Conservation (phyloP, 2,888 invertebrate genomes). For the Cerastis rubricosa region DNA sequence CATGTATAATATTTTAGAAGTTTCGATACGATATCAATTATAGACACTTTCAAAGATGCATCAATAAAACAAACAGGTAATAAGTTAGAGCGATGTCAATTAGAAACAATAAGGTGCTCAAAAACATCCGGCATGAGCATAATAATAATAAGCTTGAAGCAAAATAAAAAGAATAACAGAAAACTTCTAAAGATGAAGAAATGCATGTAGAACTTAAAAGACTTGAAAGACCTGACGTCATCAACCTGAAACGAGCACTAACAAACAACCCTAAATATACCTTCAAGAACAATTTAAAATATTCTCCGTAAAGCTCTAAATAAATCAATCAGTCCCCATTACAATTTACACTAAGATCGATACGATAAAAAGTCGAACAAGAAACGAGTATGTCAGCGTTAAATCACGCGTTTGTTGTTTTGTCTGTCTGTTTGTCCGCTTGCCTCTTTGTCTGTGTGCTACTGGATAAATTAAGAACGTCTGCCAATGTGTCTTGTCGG, state of each 20-base stretch:
- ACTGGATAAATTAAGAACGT: constrained; percentile 73
- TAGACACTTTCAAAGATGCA: neutral
- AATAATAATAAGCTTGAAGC: neutral
- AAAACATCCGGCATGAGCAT: too few relatives aligned
- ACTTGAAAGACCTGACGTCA: constrained; percentile 18
- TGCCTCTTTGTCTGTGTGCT: constrained; percentile 65
- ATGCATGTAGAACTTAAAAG: neutral
- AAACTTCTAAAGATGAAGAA: neutral
- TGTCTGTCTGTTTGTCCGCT: constrained; percentile 69
- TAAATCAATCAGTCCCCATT: constrained; percentile 86
- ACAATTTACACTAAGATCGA: constrained; percentile 85
- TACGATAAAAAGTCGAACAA: constrained; percentile 73
- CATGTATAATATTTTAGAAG: neutral
- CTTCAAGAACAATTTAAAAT: constrained; percentile 67
- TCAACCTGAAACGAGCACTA: constrained; percentile 8
- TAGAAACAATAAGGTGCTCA: neutral
- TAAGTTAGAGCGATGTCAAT: neutral
- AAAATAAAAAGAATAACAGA: neutral
- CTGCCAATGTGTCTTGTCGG: constrained; percentile 65
- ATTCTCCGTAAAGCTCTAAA: constrained; percentile 67
- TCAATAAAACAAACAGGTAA: neutral
- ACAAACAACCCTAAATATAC: constrained; percentile 50
- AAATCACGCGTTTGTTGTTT: constrained; percentile 83
- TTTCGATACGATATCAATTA: neutral
- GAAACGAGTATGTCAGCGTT: constrained; percentile 71